A percentile compares a stretch with the other conserved stretches of the same genome.
These are phyloP conservation scores for Parasteatoda lunata DNA, from an alignment of 2,888 invertebrate genomes.

Conservation along the genomic window DNA sequence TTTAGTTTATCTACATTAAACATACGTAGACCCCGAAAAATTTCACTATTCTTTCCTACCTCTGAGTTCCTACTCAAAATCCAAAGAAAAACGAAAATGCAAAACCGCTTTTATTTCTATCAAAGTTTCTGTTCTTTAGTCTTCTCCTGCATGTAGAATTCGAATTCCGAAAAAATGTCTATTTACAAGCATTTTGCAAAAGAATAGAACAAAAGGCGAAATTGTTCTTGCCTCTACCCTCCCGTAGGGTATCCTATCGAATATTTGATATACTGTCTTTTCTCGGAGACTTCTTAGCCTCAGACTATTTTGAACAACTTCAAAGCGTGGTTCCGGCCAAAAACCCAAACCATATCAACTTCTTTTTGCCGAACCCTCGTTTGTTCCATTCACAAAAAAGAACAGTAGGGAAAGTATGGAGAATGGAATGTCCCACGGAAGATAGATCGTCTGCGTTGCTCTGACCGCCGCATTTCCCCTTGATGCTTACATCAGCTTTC, in stretches of 20 bases:
- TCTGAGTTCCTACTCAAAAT: too few relatives aligned
- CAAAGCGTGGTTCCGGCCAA: constrained; percentile 29
- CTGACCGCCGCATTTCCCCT: constrained; percentile 14
- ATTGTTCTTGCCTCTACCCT: not conserved
- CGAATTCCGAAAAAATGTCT: not conserved
- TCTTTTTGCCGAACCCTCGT: not conserved
- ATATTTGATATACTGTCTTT: constrained; percentile 26
- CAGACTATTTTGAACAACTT: constrained; percentile 34
- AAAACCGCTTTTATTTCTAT: too few relatives aligned
- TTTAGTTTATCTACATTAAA: too few relatives aligned
- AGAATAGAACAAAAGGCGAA: not conserved
- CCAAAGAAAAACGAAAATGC: too few relatives aligned
- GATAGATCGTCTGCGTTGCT: constrained; percentile 22
- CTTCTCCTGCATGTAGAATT: too few relatives aligned
- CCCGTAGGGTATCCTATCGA: not conserved
- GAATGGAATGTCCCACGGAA: constrained; percentile 37
- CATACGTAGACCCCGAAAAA: too few relatives aligned
- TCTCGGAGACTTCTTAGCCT: not conserved
- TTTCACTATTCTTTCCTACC: too few relatives aligned
- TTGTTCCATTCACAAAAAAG: constrained; percentile 1
- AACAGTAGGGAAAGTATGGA: not conserved
- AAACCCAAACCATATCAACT: constrained; percentile 42
- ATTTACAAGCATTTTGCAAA: constrained; percentile 5
- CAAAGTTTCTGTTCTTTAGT: too few relatives aligned
- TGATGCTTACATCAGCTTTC: not conserved